Conservation (phyloP, 2,888 invertebrate species). For the Didymodactylos carnosus region DNA sequence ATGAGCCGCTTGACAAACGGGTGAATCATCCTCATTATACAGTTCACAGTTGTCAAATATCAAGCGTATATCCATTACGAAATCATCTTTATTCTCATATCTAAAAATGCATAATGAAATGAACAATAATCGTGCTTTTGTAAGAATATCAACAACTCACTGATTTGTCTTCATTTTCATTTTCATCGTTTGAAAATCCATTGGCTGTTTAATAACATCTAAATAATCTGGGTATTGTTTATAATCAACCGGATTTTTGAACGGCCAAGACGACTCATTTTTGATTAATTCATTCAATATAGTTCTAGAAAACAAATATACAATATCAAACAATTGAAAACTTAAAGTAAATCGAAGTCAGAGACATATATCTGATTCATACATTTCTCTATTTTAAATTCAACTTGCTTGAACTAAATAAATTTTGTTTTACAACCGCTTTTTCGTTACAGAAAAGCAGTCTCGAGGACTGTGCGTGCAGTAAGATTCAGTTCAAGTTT, state of each 20-base stretch:
- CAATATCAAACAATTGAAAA: too few relatives aligned
- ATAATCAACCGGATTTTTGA: conserved; percentile 78
- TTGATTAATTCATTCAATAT: conserved; percentile 64
- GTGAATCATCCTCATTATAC: conserved; percentile 93
- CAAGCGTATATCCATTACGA: conserved; percentile 69
- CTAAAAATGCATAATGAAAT: not conserved
- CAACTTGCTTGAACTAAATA: too few relatives aligned
- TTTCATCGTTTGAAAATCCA: conserved; percentile 84
- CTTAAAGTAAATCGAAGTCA: too few relatives aligned
- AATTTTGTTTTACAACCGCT: too few relatives aligned
- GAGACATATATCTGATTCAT: too few relatives aligned
- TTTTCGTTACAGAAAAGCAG: too few relatives aligned
- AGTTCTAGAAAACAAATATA: conserved; percentile 17
- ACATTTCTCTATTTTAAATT: too few relatives aligned
- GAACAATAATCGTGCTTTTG: not conserved
- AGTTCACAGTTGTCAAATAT: conserved; percentile 93
- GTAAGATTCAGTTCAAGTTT: too few relatives aligned
- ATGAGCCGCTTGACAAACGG: conserved; percentile 86
- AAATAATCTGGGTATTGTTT: conserved; percentile 93
- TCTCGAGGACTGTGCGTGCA: too few relatives aligned
- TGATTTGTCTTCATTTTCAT: conserved; percentile 44
- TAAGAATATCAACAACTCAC: too few relatives aligned
- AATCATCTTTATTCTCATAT: conserved; percentile 46
- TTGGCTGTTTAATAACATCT: conserved; percentile 81
- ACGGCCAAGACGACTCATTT: conserved; percentile 89